Percentiles rank a stretch among this genome's conserved stretches.
These are phyloP conservation scores for Pocota personata DNA, from an alignment of 2,888 invertebrate species.

Conservation along the genomic window DNA sequence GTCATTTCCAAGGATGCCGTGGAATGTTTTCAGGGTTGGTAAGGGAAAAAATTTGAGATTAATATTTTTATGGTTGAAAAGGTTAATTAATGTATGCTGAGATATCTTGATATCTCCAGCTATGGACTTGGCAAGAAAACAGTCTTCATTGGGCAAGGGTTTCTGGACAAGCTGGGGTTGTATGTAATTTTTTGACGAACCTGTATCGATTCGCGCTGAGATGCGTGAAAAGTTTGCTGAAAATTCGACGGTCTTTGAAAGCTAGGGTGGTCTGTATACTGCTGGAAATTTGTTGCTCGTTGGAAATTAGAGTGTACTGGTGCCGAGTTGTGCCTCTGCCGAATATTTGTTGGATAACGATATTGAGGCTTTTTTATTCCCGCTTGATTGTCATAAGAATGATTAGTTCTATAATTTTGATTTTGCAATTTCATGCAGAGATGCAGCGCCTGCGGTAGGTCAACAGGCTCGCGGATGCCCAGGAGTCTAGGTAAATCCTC, in stretches of 20 bases:
- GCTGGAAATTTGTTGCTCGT: background rate
- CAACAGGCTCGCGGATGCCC: conserved; percentile 63
- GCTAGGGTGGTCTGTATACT: background rate
- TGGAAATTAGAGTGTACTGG: background rate
- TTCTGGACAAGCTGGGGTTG: background rate
- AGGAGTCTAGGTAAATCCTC: background rate
- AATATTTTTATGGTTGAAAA: background rate
- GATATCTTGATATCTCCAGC: background rate
- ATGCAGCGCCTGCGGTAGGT: conserved; percentile 55
- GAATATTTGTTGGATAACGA: background rate
- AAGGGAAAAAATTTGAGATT: background rate
- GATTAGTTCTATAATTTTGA: conserved; percentile 20
- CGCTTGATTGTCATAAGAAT: background rate
- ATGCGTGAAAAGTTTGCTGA: too few relatives aligned
- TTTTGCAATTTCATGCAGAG: conserved; percentile 61
- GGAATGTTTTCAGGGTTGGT: background rate
- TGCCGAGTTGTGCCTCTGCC: background rate
- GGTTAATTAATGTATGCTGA: background rate
- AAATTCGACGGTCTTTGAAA: background rate
- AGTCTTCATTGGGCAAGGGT: background rate
- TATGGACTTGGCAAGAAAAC: background rate
- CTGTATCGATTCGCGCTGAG: conserved; percentile 5
- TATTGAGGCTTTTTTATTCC: background rate
- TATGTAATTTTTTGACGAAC: conserved; percentile 1
- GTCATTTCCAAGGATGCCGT: background rate